A percentile compares a stretch with the other conserved stretches of the same genome.
Conservation (phyloP, 2,113 vertebrate species). For the Dolichotis patagonum region DNA sequence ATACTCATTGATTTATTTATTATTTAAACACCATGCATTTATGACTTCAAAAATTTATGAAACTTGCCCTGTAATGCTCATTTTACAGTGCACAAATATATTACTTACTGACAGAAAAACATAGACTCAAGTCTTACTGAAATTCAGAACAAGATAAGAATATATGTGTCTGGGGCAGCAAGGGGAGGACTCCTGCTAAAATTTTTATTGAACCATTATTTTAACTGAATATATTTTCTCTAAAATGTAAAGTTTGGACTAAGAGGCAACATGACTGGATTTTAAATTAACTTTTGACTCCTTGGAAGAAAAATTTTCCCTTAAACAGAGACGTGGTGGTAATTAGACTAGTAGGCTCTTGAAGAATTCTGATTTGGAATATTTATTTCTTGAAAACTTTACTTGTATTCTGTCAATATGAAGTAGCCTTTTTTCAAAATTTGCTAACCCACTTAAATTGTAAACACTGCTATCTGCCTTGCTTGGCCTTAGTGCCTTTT, state of each 20-base stretch:
- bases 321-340: background rate
- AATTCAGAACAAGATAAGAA: background rate
- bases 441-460: background rate
- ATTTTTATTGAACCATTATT: background rate
- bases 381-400: background rate
- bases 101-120: background rate
- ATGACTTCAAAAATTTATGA: background rate
- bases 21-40: background rate
- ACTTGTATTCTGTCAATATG: background rate
- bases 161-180: background rate
- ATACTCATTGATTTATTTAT: background rate
- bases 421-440: background rate
- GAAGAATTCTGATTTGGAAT: background rate
- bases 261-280: background rate
- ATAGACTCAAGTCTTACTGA: background rate
- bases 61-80: background rate
- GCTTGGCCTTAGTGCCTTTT: background rate
- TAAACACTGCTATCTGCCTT: fast-evolving
- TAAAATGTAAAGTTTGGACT: background rate
- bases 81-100: background rate
- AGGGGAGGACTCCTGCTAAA: background rate
- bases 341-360: background rate
- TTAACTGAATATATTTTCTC: background rate
- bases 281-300: conserved; percentile 3
- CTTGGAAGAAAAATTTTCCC: background rate